These are phyloP conservation scores for Drosophila repletoides DNA, from an alignment of 1,140 invertebrate species.

Conservation along the genomic window DNA sequence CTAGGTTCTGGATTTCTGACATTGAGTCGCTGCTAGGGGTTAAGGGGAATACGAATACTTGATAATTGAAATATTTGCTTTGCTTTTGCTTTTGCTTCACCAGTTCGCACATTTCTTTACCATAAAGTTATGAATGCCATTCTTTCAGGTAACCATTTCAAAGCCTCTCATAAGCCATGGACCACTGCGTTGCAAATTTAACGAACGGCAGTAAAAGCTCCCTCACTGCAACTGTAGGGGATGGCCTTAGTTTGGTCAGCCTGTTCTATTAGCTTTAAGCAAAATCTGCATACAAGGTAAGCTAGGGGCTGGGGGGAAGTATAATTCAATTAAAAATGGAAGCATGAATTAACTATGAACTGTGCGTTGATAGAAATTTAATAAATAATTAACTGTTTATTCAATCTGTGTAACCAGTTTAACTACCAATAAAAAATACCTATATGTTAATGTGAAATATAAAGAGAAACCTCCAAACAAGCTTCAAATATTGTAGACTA, in stretches of 20 bases:
- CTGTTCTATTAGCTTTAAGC: not conserved
- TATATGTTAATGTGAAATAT: too few species aligned
- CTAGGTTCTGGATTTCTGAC: not conserved
- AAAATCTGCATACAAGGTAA: not conserved
- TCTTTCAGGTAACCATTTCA: constrained; percentile 1
- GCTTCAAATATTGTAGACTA: too few species aligned
- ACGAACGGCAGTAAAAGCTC: not conserved
- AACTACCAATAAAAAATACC: too few species aligned
- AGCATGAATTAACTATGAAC: not conserved
- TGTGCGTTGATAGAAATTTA: too few species aligned
- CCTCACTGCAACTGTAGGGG: not conserved
- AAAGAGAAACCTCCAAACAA: too few species aligned
- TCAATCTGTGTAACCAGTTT: too few species aligned
- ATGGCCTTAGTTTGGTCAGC: not conserved
- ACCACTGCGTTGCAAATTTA: constrained; percentile 4
- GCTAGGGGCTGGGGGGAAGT: too few species aligned
- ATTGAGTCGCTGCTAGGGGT: not conserved
- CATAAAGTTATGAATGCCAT: constrained; percentile 26
- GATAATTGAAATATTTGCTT: constrained; percentile 38
- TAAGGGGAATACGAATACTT: not conserved
- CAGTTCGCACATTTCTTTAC: not conserved
- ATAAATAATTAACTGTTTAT: too few species aligned
- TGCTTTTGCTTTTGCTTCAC: not conserved
- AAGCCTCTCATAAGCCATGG: not conserved
- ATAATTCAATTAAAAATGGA: not conserved